A percentile compares a stretch with the other conserved stretches of the same genome.
Evolutionary conservation across 1,140 invertebrate genomes (phyloP).

Genomic region (Antheraea pernyi): DNA sequence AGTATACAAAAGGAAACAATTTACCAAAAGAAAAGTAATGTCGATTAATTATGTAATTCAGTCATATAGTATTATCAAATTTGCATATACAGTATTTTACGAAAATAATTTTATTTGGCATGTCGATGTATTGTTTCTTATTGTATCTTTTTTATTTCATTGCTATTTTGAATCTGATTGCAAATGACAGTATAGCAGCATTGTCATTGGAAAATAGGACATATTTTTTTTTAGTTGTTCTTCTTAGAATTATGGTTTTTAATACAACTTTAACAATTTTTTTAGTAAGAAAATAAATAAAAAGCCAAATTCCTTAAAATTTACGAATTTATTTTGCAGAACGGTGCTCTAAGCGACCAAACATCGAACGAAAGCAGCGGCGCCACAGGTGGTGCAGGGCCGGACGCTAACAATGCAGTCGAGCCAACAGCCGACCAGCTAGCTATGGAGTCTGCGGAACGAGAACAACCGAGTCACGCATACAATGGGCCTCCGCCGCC

Average conservation of each 20-base stretch:
- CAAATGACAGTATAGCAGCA: neutral
- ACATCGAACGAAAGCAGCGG: conserved; percentile 61
- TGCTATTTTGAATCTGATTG: neutral
- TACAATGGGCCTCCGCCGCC: conserved; percentile 77
- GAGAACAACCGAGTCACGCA: conserved; percentile 78
- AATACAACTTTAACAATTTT: neutral
- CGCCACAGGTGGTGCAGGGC: conserved; percentile 44
- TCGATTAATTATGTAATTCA: no score
- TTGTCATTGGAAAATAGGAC: neutral
- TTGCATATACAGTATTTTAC: no score
- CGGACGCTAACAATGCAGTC: conserved; percentile 57
- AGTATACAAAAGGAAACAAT: no score
- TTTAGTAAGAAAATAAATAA: neutral
- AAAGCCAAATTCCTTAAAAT: neutral
- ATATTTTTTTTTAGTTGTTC: neutral
- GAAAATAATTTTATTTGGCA: no score
- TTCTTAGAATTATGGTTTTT: neutral
- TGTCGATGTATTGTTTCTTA: no score
- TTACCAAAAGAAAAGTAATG: no score
- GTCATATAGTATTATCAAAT: no score
- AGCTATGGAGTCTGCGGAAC: conserved; percentile 83
- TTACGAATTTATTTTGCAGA: conserved; percentile 48
- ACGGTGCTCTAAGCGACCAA: conserved; percentile 59
- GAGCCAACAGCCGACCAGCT: conserved; percentile 81
- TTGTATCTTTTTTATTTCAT: neutral